A percentile compares a stretch with the other conserved stretches of the same genome.
Conservation (phyloP, 2,888 invertebrate genomes). For the Apamea epomidion region DNA sequence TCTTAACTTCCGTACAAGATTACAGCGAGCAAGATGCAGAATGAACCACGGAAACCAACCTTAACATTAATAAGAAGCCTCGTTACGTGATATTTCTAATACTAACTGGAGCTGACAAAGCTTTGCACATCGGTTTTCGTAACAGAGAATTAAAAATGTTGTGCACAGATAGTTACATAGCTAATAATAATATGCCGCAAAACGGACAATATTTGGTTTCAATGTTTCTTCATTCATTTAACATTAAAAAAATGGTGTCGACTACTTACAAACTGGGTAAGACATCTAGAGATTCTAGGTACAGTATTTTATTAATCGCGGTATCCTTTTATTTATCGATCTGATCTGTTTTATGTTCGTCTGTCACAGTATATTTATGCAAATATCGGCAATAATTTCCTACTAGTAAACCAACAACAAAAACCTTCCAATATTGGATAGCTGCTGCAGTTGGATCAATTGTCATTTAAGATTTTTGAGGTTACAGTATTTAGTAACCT, state of each 20-base stretch:
- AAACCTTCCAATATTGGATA: not conserved
- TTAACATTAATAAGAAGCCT: conserved; percentile 12
- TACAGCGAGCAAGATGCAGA: conserved; percentile 38
- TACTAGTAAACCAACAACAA: not conserved
- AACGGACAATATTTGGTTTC: not conserved
- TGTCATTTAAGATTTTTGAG: not conserved
- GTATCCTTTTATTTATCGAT: not conserved
- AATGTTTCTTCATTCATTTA: not conserved
- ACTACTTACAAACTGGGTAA: not conserved
- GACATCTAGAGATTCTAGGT: not conserved
- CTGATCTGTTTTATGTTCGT: not conserved
- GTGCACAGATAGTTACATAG: too few relatives aligned
- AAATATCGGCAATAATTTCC: not conserved
- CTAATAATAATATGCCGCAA: not conserved
- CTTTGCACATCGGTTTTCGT: not conserved
- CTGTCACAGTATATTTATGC: not conserved
- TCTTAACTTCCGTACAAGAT: conserved; percentile 40
- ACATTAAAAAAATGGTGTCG: not conserved
- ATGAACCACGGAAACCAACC: conserved; percentile 11
- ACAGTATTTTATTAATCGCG: not conserved
- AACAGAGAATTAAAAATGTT: conserved; percentile 1
- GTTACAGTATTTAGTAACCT: not conserved
- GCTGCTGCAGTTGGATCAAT: not conserved
- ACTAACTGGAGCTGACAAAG: not conserved
- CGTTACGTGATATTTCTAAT: conserved; percentile 2